Base-by-base conservation (phyloP, 2,888 invertebrate genomes). In the Proisotoma minuta region DNA sequence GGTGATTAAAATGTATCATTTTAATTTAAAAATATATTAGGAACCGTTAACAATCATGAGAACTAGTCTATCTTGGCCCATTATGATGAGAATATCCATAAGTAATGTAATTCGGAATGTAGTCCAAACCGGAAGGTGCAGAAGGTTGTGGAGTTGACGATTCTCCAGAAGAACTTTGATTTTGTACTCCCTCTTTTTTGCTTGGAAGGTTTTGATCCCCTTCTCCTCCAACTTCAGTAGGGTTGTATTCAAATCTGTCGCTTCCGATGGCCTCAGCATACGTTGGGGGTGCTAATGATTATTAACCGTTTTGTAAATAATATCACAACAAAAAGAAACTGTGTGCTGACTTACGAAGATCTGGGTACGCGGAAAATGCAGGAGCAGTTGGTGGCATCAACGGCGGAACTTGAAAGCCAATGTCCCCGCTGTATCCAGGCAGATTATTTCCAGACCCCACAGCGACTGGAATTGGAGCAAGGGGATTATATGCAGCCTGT, bases 381-480 rank as follows among this genome's bases (percentile, higher is more conserved):
- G 68, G 68, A 3, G 68, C 68, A 3, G 67, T 60, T 10, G 64
- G 67, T 0, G n/a, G n/a, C n/a, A n/a, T n/a, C n/a, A 48, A 3
- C 3, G 39, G 12, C n/a, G 4, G 15, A 34, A 34, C 34, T 34
- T 34, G 34, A 10, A 15, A 34, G 8, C 34, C 34, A 8, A 34
- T 34, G 15, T 34, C 15, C 15, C 34, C 34, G 15, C 34, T 34
- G 34, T 34, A 34, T 34, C 34, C 34, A 10, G 34, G 34, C 8
- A 34, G 34, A 8, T 34, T 8, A 52, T 27, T 28, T 18, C 8
- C 18, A 3, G 52, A 15, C 18, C 22, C 50, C 10, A 59, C 47
- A n/a, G 59, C 34, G 1, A 73, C 83, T 4, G 83, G 82, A 1
- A 82, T 82, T 0, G 79, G 62, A 10, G 59, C 60, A 3, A 62